Evolutionary conservation across 2,113 vertebrate genomes (phyloP), one percentile per base, ranked within the genome.

Genomic region (Natator depressus): DNA sequence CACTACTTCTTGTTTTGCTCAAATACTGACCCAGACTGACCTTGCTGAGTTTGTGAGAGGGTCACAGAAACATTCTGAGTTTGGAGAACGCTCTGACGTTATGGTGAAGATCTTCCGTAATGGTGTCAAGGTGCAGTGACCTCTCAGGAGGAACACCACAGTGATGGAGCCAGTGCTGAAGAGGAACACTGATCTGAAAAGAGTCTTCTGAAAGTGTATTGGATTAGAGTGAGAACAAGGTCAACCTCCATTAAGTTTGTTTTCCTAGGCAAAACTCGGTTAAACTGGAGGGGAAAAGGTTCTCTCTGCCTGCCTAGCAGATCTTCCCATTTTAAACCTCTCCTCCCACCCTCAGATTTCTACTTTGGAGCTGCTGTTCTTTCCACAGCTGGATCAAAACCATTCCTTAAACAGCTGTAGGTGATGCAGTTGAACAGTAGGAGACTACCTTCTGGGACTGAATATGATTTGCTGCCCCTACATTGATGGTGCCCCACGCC

Each of bases 1-100:
- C n/a, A 8, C 17, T 4, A 1, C 10, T 47, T 0, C 42, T 31
- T 0, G 35, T 42, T 0, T 0, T 14, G 47, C 31, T 4, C 2
- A 2, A 72, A 4, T 19, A 27, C 92, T 88, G 89, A 75, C 35
- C 62, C 89, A 95, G 88, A 35, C 54, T 85, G 38, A 78, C 75
- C 12, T 91, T 76, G 79, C 82, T 53, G 75, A 51, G 24, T 12
- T 76, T 69, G 35, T 88, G 81, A 88, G 81, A 69, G 10, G 62
- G 17, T 82, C 24, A 14, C 75, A 78, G 12, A 72, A 42, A 47
- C 24, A 46, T 14, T 75, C 22, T 25, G 72, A 42, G 22, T 47
- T 27, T 6, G 42, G 42, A 29, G 42, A 78, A 14, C 7, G 4
- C 47, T 46, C 69, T 5, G 19, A 42, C 50, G 11, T 65, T 47